Evolutionary conservation across 1,140 invertebrate genomes (phyloP), one percentile per base, ranked within the genome.

Genomic region (Diorhabda elongata): DNA sequence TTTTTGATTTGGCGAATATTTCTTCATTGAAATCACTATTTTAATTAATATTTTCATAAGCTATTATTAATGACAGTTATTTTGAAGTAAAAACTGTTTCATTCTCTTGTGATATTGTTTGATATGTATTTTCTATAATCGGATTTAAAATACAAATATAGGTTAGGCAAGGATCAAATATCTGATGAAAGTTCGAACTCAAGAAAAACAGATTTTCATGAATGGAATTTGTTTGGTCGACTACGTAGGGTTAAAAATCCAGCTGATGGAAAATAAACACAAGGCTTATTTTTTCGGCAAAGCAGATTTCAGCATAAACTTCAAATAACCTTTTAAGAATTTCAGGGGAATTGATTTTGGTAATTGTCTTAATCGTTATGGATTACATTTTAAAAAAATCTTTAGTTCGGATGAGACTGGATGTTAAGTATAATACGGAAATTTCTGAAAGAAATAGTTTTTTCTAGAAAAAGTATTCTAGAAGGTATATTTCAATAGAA

Each of bases 251-350:
- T 76, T 77, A 73, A 77, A 77, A 76, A 76, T 77, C 73, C 66
- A 70, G 52, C 74, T 78, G 77, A 78, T 78, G 75, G 77, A 78
- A 78, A 78, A 78, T 77, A 76, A 77, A 77, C 77, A 77, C 70
- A 72, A 74, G 72, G 75, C 75, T 75, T 72, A 64, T 73, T 76
- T 77, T 74, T 73, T 70, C 72, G 67, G 66, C 69, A 75, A 73
- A 75, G 74, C 72, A 70, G 72, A 75, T 75, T 75, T 74, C 66
- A 42, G 60, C 69, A 70, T 67, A 61, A 71, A 72, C 70, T 71
- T 66, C 71, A 61, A 69, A 73, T 64, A 66, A 69, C 70, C 71
- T 73, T 74, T 72, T 68, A 73, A 72, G 66, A 74, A 75, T 71
- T 70, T 74, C 70, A 61, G 58, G 60, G 67, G 26, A 26, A 1